Evolutionary conservation across 2,797 vertebrate species (phyloP).

Genomic region (Pseudomugil gertrudae): DNA sequence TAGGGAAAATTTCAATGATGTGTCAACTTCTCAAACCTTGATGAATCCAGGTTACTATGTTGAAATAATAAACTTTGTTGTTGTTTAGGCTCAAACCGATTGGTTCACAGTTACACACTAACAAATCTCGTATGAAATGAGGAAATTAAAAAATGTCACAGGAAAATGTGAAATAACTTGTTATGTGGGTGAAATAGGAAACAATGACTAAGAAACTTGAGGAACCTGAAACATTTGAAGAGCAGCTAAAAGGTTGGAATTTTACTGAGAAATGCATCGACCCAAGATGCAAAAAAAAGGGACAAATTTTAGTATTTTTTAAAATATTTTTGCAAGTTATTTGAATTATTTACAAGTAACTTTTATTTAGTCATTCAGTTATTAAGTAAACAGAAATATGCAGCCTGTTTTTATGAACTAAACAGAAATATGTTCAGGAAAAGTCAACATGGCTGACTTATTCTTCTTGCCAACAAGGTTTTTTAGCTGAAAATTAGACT

Average conservation of each 20-base stretch:
- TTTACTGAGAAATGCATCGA: neutral
- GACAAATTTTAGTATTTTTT: neutral
- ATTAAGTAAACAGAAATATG: constrained; percentile 1
- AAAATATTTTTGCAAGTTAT: neutral
- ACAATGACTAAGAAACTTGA: neutral
- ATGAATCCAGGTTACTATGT: neutral
- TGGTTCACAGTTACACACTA: neutral
- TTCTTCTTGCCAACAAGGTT: constrained; percentile 25
- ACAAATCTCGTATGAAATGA: constrained; percentile 8
- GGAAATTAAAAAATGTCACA: constrained; percentile 12
- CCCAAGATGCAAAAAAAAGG: neutral
- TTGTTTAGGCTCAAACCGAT: neutral
- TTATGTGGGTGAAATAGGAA: neutral
- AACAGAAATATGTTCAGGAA: constrained; percentile 7
- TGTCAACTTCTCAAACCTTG: neutral
- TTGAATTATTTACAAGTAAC: neutral
- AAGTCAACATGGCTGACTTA: constrained; percentile 20
- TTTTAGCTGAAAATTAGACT: constrained; percentile 11
- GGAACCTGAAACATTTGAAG: constrained; percentile 11
- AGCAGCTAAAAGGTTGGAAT: constrained; percentile 1
- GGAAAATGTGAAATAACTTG: constrained; percentile 23
- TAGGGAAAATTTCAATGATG: neutral
- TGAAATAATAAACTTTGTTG: neutral
- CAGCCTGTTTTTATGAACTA: neutral
- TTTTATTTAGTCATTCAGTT: neutral